phyloP scores from a whole-genome alignment of 2,797 vertebrate species.

The Prunella strophiata region DNA sequence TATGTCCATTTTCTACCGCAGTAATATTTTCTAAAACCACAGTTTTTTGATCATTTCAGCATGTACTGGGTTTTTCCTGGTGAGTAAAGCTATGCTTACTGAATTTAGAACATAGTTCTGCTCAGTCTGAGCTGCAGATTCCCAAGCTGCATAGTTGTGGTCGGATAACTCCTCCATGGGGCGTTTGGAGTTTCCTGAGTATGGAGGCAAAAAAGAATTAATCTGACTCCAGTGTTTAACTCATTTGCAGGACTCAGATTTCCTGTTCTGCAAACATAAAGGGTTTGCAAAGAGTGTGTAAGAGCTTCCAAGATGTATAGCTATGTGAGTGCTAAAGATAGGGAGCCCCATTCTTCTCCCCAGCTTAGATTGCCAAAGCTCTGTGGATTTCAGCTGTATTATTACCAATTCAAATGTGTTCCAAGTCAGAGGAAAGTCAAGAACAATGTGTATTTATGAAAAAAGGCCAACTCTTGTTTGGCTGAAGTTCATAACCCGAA shows the following conservation, averaged over 20 bases:
- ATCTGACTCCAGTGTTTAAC: conserved; percentile 17
- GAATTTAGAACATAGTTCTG: conserved; percentile 23
- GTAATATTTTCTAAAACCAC: conserved; percentile 23
- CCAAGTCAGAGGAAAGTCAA: conserved; percentile 52
- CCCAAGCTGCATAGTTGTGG: conserved; percentile 27
- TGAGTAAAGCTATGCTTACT: conserved; percentile 35
- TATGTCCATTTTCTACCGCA: background rate
- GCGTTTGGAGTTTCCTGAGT: conserved; percentile 9
- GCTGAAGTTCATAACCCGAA: conserved; percentile 57
- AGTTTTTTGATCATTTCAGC: background rate
- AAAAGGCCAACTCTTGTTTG: conserved; percentile 54
- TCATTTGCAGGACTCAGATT: conserved; percentile 42
- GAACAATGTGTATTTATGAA: conserved; percentile 65
- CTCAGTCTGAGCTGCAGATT: conserved; percentile 14
- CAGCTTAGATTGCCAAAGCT: background rate
- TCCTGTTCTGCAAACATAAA: conserved; percentile 53
- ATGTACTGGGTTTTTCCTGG: conserved; percentile 8
- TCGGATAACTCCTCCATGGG: background rate
- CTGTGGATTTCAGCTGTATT: conserved; percentile 55
- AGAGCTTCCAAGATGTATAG: conserved; percentile 44
- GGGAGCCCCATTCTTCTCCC: conserved; percentile 41
- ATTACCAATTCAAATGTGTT: conserved; percentile 53
- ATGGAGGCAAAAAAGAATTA: conserved; percentile 23
- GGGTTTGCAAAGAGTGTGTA: background rate
- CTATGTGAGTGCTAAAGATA: conserved; percentile 35